A percentile compares a stretch with the other conserved stretches of the same genome.
phyloP scores from a whole-genome alignment of 2,888 invertebrate genomes.

The Phengaris alcon region DNA sequence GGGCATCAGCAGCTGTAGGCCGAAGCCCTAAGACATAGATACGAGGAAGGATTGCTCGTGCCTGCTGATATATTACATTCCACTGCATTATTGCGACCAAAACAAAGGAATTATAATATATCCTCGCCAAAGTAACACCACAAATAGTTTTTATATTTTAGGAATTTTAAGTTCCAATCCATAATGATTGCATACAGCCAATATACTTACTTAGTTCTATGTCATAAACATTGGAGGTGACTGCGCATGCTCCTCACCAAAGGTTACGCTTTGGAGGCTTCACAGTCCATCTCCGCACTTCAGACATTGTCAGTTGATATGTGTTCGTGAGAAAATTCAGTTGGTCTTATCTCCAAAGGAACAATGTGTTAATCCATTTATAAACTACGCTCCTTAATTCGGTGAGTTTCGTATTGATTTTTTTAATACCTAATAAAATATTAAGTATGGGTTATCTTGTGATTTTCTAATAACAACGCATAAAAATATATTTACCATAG shows the following conservation, averaged over 20 bases:
- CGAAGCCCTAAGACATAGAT: no score
- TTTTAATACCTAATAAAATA: background rate
- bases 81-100: no score
- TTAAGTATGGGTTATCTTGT: background rate
- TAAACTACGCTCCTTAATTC: constrained; percentile 16
- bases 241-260: constrained; percentile 37
- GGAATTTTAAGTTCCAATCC: constrained; percentile 4
- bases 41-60: no score
- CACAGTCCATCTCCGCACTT: constrained; percentile 29
- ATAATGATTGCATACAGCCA: constrained; percentile 7
- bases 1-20: no score
- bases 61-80: no score
- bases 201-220: no score
- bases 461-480: no score
- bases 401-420: constrained; percentile 17
- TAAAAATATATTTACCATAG: no score
- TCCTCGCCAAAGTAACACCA: no score
- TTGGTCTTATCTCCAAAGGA: background rate
- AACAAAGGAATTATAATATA: no score
- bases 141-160: background rate
- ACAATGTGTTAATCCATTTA: constrained; percentile 24
- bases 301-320: background rate
- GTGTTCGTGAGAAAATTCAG: background rate
- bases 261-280: constrained; percentile 34
- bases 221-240: constrained; percentile 31